Conservation (phyloP, 1,140 invertebrate species). For the Adelges cooleyi region DNA sequence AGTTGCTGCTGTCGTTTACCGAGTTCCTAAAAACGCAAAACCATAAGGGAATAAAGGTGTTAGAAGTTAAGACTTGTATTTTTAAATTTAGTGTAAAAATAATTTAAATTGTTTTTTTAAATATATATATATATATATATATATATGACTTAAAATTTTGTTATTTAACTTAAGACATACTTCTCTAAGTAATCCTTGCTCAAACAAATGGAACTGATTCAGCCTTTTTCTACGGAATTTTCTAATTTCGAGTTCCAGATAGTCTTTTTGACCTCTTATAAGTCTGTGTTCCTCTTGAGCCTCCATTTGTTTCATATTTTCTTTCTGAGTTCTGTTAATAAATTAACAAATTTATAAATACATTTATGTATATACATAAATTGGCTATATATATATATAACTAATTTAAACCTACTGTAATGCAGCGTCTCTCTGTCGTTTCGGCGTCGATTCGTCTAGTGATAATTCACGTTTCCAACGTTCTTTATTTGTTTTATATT, state of each 20-base stretch:
- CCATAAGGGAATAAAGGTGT: too few species aligned
- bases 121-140: too few species aligned
- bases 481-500: conserved; percentile 97
- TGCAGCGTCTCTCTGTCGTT: conserved; percentile 80
- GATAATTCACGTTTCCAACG: conserved; percentile 86
- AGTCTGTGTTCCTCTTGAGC: conserved; percentile 79
- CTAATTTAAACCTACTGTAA: conserved; percentile 53
- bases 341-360: neutral
- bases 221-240: conserved; percentile 86
- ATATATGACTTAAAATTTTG: too few species aligned
- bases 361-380: neutral
- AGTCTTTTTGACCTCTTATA: conserved; percentile 75
- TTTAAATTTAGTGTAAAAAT: too few species aligned
- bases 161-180: conserved; percentile 49
- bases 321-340: conserved; percentile 62
- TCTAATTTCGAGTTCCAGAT: conserved; percentile 82
- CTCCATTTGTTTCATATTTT: conserved; percentile 81
- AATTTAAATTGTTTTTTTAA: too few species aligned
- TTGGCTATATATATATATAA: neutral
- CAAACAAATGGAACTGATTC: conserved; percentile 71
- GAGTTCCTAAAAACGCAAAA: conserved; percentile 68
- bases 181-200: conserved; percentile 82
- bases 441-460: conserved; percentile 81
- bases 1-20: conserved; percentile 87
- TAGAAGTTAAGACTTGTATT: too few species aligned